These are phyloP conservation scores for Rhynchophorus ferrugineus DNA, from an alignment of 1,140 invertebrate genomes.

Conservation along the genomic window DNA sequence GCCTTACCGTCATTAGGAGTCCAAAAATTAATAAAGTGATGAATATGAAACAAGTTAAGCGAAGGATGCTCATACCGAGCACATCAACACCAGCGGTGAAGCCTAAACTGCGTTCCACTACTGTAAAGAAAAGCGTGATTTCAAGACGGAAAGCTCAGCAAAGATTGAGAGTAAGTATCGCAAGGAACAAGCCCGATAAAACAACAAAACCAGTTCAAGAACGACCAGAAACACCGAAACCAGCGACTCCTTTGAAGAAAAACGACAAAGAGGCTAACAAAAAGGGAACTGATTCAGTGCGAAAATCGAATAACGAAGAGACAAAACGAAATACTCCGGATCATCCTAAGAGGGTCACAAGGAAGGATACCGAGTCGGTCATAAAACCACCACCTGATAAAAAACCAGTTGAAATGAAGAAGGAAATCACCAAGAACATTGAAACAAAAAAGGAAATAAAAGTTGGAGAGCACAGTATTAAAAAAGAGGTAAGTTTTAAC, in stretches of 20 bases:
- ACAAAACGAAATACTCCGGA: neutral
- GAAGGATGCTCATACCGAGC: slow-evolving; percentile 25
- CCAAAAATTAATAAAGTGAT: slow-evolving; percentile 2
- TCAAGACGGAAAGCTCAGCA: slow-evolving; percentile 20
- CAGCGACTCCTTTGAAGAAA: neutral
- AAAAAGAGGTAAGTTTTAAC: slow-evolving; percentile 7
- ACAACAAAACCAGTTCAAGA: neutral
- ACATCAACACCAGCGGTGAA: slow-evolving; percentile 19
- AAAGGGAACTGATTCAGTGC: neutral
- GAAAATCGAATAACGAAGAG: neutral
- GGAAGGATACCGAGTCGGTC: slow-evolving; percentile 10
- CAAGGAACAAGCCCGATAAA: neutral
- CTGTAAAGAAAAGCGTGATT: slow-evolving; percentile 25
- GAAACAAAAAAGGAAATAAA: slow-evolving; percentile 21
- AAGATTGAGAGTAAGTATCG: slow-evolving; percentile 8
- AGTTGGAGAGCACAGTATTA: slow-evolving; percentile 7
- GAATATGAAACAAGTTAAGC: slow-evolving; percentile 27
- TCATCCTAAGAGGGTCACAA: slow-evolving; percentile 1
- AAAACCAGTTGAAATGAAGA: slow-evolving; percentile 1
- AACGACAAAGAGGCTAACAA: slow-evolving; percentile 1
- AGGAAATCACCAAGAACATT: slow-evolving; percentile 18
- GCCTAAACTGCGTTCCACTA: slow-evolving; percentile 28
- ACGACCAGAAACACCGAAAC: neutral
- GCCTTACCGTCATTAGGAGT: slow-evolving; percentile 14
- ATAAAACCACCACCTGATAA: slow-evolving; percentile 6